A percentile compares a stretch with the other conserved stretches of the same genome.
Evolutionary conservation across 37 sponge, comb jelly and placozoan species (phyloP).

Genomic region (Spongilla lacustris): DNA sequence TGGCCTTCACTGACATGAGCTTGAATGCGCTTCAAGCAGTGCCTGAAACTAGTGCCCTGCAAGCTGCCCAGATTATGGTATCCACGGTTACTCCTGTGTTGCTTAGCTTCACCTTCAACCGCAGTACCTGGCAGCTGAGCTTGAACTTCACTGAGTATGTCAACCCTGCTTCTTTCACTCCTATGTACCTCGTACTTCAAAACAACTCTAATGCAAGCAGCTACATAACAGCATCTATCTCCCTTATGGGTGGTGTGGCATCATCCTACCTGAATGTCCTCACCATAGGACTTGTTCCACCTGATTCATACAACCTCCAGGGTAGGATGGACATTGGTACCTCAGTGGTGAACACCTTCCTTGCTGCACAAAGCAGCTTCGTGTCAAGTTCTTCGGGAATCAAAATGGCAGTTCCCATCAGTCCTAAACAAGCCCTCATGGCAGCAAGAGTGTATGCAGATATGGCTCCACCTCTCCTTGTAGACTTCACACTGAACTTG

Average conservation of each 20-base stretch:
- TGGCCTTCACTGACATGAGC: conserved; percentile 74
- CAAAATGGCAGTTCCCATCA: conserved; percentile 18
- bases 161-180: conserved; percentile 38
- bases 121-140: conserved; percentile 64
- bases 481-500: conserved; percentile 63
- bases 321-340: conserved; percentile 42
- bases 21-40: conserved; percentile 47
- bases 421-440: conserved; percentile 6
- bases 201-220: conserved; percentile 12
- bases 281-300: conserved; percentile 34
- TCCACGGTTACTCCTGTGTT: conserved; percentile 65
- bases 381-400: conserved; percentile 60
- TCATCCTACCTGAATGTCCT: conserved; percentile 52
- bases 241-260: conserved; percentile 61
- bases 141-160: conserved; percentile 85
- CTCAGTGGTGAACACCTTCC: conserved; percentile 40
- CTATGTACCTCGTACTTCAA: conserved; percentile 30
- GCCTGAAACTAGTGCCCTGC: conserved; percentile 17
- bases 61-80: conserved; percentile 15
- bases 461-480: conserved; percentile 57
- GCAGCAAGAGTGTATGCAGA: conserved; percentile 43
- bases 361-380: conserved; percentile 49
- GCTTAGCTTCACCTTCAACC: conserved; percentile 56
- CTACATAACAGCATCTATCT: neutral
- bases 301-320: conserved; percentile 62